Evolutionary conservation across 1,140 invertebrate genomes (phyloP), one percentile per base, ranked within the genome.

Genomic region (Stegodyphus mimosarum): DNA sequence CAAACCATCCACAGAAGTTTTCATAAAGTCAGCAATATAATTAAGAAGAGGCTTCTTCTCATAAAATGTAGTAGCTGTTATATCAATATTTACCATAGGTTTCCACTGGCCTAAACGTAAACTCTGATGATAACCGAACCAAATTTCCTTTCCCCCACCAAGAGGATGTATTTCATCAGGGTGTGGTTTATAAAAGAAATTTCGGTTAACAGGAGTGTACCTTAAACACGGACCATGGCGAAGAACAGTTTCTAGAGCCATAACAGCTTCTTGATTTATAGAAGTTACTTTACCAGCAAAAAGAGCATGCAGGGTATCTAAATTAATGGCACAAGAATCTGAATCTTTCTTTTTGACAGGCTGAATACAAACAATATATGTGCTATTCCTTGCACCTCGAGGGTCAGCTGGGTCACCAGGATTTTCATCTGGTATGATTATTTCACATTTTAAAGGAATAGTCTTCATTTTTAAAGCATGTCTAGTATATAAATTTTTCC

Each of bases 91-190:
- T 9, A 87, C 33, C 75, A 87, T 75, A 1, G 84, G 83, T 63
- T 75, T 83, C 83, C 74, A 86, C 33, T 79, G 50, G 11, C 87
- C 84, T 6, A 86, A 11, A 1, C 70, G 81, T 55, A 86, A 15
- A 48, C 60, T 85, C 13, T 69, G 74, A 79, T 87, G 63, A 78
- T 85, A 76, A 4, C 86, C 86, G 52, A 78, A 86, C 86, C 86
- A 87, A 5, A 86, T 71, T 49, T 87, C 80, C 6, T 33, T 50
- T 33, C 81, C 74, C 6, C 71, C 73, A 33, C 53, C 69, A 52
- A 86, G 60, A 17, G 79, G 50, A 9, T 66, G 55, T 2, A 49
- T 10, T 15, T 18, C 70, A 13, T 64, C 52, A 6, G 51, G 17
- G 3, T 11, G 6, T 7, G 84, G 77, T 11, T 15, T 15, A 7